These are phyloP conservation scores for Pteropus alecto DNA, from an alignment of 2,113 vertebrate genomes.

Conservation along the genomic window DNA sequence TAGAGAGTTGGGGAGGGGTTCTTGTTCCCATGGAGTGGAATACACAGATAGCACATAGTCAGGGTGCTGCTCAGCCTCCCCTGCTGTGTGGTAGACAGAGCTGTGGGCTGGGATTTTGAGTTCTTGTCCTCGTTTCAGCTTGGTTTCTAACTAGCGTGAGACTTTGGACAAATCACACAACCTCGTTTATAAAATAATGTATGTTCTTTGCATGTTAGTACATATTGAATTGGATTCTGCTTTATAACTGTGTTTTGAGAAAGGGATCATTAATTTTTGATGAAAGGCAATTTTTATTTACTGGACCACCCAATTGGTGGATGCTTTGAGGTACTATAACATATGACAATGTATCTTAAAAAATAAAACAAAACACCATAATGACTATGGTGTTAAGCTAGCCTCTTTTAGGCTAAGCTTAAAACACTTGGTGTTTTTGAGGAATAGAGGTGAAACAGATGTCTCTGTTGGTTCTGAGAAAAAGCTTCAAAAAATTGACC, in stretches of 20 bases:
- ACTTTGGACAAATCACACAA: neutral
- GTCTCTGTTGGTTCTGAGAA: slow-evolving; percentile 52
- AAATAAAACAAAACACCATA: neutral
- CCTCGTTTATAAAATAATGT: neutral
- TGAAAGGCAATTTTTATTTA: slow-evolving; percentile 19
- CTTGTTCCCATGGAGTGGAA: neutral
- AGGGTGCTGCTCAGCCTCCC: neutral
- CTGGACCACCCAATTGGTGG: neutral
- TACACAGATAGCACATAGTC: too few relatives aligned
- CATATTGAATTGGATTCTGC: neutral
- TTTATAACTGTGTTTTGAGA: slow-evolving; percentile 21
- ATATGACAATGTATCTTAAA: neutral
- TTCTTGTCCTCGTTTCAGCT: neutral
- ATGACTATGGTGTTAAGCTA: neutral
- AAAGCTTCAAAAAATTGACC: slow-evolving; percentile 68
- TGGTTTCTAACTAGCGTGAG: neutral
- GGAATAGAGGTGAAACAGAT: slow-evolving; percentile 58
- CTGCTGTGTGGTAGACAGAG: neutral
- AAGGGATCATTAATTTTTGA: neutral
- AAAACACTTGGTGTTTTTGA: slow-evolving; percentile 42
- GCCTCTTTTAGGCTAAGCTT: slow-evolving; percentile 19
- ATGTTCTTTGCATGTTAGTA: neutral
- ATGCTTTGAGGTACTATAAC: slow-evolving; percentile 11
- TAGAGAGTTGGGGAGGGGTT: neutral
- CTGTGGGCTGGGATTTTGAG: neutral